A percentile compares a stretch with the other conserved stretches of the same genome.
phyloP scores from a whole-genome alignment of 2,797 vertebrate genomes.

The Pangasius macronema region DNA sequence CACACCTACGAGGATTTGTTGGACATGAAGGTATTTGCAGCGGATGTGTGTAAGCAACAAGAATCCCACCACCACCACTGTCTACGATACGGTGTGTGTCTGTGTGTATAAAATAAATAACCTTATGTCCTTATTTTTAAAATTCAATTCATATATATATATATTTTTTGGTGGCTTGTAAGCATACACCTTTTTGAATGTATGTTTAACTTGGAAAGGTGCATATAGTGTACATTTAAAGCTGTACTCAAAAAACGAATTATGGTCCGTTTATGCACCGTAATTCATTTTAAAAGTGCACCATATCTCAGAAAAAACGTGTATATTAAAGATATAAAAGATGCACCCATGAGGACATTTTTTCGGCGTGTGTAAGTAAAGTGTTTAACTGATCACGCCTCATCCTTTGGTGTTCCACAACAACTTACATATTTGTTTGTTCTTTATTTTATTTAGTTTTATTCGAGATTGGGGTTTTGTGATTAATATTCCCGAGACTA shows the following conservation, averaged over 20 bases:
- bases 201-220: background rate
- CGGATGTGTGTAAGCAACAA: background rate
- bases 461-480: background rate
- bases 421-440: background rate
- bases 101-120: background rate
- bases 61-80: background rate
- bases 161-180: no score
- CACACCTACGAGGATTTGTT: constrained; percentile 22
- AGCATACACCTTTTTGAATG: background rate
- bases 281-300: background rate
- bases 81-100: background rate
- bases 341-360: background rate
- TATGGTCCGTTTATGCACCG: background rate
- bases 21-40: constrained; percentile 1
- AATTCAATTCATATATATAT: background rate
- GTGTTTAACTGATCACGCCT: background rate
- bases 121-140: background rate
- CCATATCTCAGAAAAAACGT: background rate
- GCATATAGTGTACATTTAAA: background rate
- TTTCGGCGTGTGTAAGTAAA: background rate
- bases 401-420: background rate
- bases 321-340: background rate
- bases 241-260: background rate
- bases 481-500: background rate
- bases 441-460: background rate